phyloP scores from a whole-genome alignment of 2,888 invertebrate genomes.

The Ellobium chinense region DNA sequence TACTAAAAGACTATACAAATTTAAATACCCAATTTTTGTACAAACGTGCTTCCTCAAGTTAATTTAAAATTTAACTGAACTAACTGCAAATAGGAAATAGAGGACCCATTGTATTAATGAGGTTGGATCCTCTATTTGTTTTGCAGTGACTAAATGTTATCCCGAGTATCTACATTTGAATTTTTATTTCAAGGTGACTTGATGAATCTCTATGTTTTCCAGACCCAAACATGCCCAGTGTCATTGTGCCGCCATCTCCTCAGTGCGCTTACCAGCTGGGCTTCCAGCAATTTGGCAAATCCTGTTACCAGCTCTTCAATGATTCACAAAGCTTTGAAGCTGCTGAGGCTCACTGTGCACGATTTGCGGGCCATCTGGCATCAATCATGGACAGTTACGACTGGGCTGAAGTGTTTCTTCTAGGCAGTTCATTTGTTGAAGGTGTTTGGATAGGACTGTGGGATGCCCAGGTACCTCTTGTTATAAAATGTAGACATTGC shows the following conservation, averaged over 20 bases:
- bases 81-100: no score
- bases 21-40: no score
- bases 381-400: constrained; percentile 31
- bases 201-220: not conserved
- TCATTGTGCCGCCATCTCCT: not conserved
- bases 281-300: constrained; percentile 21
- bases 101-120: no score
- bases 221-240: constrained; percentile 23
- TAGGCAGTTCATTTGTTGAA: not conserved
- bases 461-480: constrained; percentile 21
- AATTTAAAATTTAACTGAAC: no score
- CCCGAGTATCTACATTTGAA: no score
- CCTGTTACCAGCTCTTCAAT: constrained; percentile 29
- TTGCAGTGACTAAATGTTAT: no score
- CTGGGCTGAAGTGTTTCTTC: constrained; percentile 18
- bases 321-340: constrained; percentile 2
- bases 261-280: constrained; percentile 18
- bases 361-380: not conserved
- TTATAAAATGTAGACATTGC: no score
- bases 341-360: not conserved
- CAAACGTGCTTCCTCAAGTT: no score
- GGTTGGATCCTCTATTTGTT: no score
- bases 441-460: constrained; percentile 37
- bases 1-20: no score
- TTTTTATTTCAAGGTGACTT: no score